Base-by-base conservation (phyloP, 2,888 invertebrate genomes). In the Iselma pallidipennis region DNA sequence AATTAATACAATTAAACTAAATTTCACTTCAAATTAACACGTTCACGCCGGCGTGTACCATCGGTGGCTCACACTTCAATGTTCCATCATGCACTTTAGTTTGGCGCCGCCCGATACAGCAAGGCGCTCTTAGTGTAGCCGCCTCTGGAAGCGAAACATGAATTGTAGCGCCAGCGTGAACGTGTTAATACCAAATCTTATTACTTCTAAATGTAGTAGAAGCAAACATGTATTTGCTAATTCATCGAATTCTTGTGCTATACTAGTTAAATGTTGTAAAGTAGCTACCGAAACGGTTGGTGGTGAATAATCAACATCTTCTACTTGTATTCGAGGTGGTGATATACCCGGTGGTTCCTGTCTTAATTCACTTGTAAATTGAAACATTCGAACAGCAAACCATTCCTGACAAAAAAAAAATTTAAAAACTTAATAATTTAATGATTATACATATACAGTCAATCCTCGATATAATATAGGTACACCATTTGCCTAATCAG, bases 171-270 rank as follows among this genome's bases (percentile, higher is more conserved):
- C n/a, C n/a, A n/a, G n/a, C n/a, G n/a, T n/a, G n/a, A n/a, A n/a
- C n/a, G n/a, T n/a, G n/a, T n/a, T n/a, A n/a, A n/a, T n/a, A n/a
- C n/a, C n/a, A n/a, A n/a, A n/a, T n/a, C n/a, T 49, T n/a, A n/a
- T 74, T 71, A 94, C 93, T 86, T 98, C 98, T 71, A 98, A 85
- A 84, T 98, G 97, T 56, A 98, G 83, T 62, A 98, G 89, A 45
- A 98, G 83, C 62, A 98, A 85, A 76, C 96, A 96, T 56, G 93
- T 95, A 76, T 96, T 93, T 0, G 95, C 91, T 57, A 96, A 85
- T 73, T 95, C 94, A 77, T 95, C 91, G 78, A 95, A 95, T 67
- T 92, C 92, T 69, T 88, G 83, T 0, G 92, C 91, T 55, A 93
- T 86, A 65, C 89, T 86, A 7, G 87, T 85, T 52, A 92, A 81